Percentiles rank a stretch among this genome's conserved stretches.
phyloP scores from a whole-genome alignment of 2,888 invertebrate species.

The Opisthograptis luteolata region DNA sequence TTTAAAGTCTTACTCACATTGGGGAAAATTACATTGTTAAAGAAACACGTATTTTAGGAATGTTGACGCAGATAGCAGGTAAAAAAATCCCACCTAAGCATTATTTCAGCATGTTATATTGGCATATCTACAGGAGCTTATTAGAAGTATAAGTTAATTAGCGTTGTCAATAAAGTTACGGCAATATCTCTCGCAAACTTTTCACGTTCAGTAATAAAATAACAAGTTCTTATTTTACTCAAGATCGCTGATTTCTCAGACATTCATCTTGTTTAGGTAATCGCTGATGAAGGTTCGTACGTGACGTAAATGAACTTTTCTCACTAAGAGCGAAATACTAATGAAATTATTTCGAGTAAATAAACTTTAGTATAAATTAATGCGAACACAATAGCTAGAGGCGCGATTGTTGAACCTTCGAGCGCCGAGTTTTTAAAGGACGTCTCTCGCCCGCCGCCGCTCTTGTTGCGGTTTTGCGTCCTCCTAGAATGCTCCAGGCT shows the following conservation, averaged over 20 bases:
- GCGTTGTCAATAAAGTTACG: neutral
- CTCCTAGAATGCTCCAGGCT: slow-evolving; percentile 41
- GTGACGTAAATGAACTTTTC: slow-evolving; percentile 42
- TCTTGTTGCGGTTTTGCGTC: slow-evolving; percentile 42
- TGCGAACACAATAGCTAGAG: slow-evolving; percentile 27
- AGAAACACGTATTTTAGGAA: neutral
- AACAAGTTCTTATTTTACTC: slow-evolving; percentile 50
- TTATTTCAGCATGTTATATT: neutral
- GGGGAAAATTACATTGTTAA: neutral
- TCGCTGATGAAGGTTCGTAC: slow-evolving; percentile 41
- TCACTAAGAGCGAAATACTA: slow-evolving; percentile 16
- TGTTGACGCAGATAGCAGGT: neutral
- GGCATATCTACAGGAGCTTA: neutral
- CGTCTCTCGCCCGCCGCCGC: slow-evolving; percentile 23
- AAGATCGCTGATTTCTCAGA: slow-evolving; percentile 40
- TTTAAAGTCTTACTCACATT: neutral
- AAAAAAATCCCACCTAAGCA: neutral
- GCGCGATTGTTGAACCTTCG: slow-evolving; percentile 40
- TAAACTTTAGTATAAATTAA: slow-evolving; percentile 20
- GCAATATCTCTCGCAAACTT: neutral
- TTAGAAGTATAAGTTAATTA: neutral
- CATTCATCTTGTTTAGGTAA: slow-evolving; percentile 51
- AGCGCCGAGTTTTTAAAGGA: slow-evolving; percentile 38
- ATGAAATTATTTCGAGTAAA: slow-evolving; percentile 15
- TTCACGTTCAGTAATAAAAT: slow-evolving; percentile 16